These are phyloP conservation scores for Microplitis demolitor DNA, from an alignment of 1,140 invertebrate species.

Conservation along the genomic window DNA sequence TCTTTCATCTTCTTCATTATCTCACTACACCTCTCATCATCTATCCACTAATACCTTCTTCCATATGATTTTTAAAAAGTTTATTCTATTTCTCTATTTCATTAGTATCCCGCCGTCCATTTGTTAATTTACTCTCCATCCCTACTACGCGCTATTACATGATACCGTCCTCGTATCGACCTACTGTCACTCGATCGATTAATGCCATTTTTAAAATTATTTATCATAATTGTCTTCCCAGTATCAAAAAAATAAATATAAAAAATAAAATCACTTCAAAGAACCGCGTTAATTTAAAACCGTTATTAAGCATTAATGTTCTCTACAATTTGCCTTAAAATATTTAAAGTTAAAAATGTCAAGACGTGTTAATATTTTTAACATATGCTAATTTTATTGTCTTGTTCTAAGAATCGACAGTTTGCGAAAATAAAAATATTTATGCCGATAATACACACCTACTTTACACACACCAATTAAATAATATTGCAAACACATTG, in stretches of 20 bases:
- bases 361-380: neutral
- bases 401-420: neutral
- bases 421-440: neutral
- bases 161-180: too few species aligned
- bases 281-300: neutral
- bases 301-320: neutral
- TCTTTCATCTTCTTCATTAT: too few species aligned
- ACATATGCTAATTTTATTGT: neutral
- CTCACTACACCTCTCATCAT: too few species aligned
- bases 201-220: neutral
- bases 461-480: constrained; percentile 24
- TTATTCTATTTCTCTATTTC: too few species aligned
- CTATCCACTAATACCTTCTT: too few species aligned
- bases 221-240: neutral
- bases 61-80: too few species aligned
- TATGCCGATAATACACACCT: neutral
- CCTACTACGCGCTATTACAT: too few species aligned
- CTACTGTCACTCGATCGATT: too few species aligned
- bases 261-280: neutral
- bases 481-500: constrained; percentile 2
- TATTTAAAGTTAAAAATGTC: neutral
- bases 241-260: neutral
- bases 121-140: too few species aligned
- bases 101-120: too few species aligned
- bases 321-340: neutral